These are phyloP conservation scores for Glossosoma conforme DNA, from an alignment of 1,140 invertebrate genomes.

Conservation along the genomic window DNA sequence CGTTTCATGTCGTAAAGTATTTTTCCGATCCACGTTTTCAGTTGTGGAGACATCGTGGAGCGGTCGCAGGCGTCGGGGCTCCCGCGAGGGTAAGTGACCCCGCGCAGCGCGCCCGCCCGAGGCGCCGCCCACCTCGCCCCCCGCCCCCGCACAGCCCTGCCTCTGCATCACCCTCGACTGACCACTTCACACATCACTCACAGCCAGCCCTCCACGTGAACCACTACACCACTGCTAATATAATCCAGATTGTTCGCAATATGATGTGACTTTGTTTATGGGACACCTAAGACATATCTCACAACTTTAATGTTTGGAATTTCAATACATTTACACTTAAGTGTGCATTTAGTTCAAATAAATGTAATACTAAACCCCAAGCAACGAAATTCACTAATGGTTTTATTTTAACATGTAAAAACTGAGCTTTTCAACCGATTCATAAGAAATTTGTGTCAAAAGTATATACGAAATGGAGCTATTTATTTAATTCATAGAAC, in stretches of 20 bases:
- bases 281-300: background rate
- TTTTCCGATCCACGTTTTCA: conserved; percentile 31
- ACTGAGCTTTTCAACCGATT: no score
- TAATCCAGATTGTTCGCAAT: background rate
- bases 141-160: conserved; percentile 10
- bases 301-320: background rate
- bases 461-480: no score
- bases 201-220: conserved; percentile 12
- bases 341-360: no score
- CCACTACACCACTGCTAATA: background rate
- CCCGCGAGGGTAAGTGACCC: conserved; percentile 59
- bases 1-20: background rate
- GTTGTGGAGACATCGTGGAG: conserved; percentile 37
- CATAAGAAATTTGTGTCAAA: no score
- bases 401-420: no score
- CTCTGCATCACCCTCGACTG: conserved; percentile 33
- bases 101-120: conserved; percentile 38
- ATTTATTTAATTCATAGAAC: no score
- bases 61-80: conserved; percentile 46
- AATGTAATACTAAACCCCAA: no score
- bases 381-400: no score
- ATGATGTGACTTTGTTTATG: background rate
- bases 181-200: conserved; percentile 24
- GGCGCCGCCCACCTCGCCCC: conserved; percentile 16
- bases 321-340: no score